Evolutionary conservation across 2,888 invertebrate species (phyloP).

Genomic region (Caenorhabditis angaria): DNA sequence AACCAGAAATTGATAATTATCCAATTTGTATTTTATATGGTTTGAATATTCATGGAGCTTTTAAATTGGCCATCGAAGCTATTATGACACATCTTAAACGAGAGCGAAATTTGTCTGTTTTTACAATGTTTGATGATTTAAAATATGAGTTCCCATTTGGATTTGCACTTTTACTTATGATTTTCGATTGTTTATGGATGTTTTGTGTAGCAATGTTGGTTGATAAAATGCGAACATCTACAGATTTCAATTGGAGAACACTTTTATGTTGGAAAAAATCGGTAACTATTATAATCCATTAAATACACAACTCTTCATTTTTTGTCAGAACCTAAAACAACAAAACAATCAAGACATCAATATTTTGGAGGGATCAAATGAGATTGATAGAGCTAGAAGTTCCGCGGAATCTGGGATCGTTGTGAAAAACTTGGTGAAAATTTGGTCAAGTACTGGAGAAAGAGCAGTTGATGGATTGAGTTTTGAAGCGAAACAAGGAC

Average conservation of each 20-base stretch:
- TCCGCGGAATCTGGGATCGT: conserved; percentile 56
- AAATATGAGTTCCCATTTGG: conserved; percentile 55
- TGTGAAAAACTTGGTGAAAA: conserved; percentile 57
- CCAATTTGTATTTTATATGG: conserved; percentile 34
- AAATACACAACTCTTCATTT: too few relatives aligned
- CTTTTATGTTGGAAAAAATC: too few relatives aligned
- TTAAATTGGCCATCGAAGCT: conserved; percentile 33
- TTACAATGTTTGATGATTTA: conserved; percentile 48
- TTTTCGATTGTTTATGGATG: conserved; percentile 61
- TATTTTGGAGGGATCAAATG: conserved; percentile 39
- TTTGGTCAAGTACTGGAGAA: conserved; percentile 61
- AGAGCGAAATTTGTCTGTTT: conserved; percentile 24
- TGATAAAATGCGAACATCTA: conserved; percentile 31
- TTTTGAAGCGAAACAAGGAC: conserved; percentile 63
- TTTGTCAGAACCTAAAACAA: conserved; percentile 11
- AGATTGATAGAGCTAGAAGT: conserved; percentile 52
- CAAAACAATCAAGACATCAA: conserved; percentile 11
- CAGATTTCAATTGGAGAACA: conserved; percentile 45
- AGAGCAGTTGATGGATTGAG: conserved; percentile 65
- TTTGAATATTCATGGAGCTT: conserved; percentile 43
- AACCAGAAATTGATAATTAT: conserved; percentile 33
- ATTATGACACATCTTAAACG: too few relatives aligned
- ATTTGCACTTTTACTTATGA: conserved; percentile 62
- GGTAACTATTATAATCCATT: too few relatives aligned
- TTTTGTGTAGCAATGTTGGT: conserved; percentile 25